These are phyloP conservation scores for Phocoena sinus DNA, from an alignment of 2,113 vertebrate species.

Conservation along the genomic window DNA sequence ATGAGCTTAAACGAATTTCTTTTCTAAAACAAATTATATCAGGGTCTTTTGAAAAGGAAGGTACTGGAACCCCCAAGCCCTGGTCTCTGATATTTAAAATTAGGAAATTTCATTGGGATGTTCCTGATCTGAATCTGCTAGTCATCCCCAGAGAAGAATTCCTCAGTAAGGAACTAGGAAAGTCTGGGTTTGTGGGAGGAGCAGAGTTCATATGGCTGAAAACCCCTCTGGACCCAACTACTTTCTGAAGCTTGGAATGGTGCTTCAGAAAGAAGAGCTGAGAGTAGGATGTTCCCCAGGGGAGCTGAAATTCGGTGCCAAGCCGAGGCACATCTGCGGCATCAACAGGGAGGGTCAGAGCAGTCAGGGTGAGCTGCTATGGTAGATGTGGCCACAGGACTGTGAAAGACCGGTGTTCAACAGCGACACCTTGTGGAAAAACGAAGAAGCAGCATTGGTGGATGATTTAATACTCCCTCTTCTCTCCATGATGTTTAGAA, in stretches of 20 bases:
- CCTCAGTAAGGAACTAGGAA: neutral
- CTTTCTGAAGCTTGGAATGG: neutral
- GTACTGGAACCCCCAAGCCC: no score
- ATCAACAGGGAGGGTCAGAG: neutral
- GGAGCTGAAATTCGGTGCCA: neutral
- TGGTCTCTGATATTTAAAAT: neutral
- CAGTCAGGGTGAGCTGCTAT: neutral
- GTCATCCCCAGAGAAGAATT: neutral
- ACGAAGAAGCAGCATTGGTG: no score
- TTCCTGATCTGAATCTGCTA: neutral
- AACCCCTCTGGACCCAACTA: neutral
- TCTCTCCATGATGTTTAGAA: neutral
- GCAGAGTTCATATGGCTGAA: neutral
- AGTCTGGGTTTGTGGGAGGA: neutral
- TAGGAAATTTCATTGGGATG: neutral
- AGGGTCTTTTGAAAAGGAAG: neutral
- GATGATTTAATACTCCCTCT: neutral
- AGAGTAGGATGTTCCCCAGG: no score
- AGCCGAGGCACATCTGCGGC: rapidly evolving
- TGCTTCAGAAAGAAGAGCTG: neutral
- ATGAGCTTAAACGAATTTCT: neutral
- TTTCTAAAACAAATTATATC: neutral
- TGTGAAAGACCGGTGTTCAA: neutral
- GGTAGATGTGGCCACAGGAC: rapidly evolving
- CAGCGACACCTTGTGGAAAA: neutral